A percentile compares a stretch with the other conserved stretches of the same genome.
Conservation (phyloP, 2,888 invertebrate species). For the Trissolcus brochymenae region DNA sequence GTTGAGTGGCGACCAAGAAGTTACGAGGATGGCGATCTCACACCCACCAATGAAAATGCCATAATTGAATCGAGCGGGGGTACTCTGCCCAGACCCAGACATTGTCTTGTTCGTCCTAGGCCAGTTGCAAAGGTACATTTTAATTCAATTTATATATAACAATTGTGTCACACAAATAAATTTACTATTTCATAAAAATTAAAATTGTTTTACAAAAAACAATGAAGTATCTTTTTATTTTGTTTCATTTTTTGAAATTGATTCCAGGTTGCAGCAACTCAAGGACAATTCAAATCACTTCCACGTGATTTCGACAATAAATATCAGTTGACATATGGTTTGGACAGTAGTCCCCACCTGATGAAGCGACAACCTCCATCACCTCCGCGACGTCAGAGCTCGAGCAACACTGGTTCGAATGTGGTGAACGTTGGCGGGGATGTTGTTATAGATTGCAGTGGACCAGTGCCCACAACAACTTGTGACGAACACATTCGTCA, state of each 20-base stretch:
- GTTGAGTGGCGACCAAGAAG: slow-evolving; percentile 83
- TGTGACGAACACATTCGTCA: slow-evolving; percentile 72
- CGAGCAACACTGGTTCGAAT: slow-evolving; percentile 67
- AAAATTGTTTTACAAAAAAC: no score
- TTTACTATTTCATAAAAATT: no score
- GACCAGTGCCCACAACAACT: slow-evolving; percentile 76
- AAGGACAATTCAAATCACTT: slow-evolving; percentile 78
- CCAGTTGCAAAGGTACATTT: slow-evolving; percentile 85
- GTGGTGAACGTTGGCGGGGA: slow-evolving; percentile 66
- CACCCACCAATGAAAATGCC: slow-evolving; percentile 88
- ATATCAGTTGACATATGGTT: slow-evolving; percentile 76
- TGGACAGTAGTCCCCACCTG: slow-evolving; percentile 82
- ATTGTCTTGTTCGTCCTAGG: slow-evolving; percentile 86
- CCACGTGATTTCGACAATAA: slow-evolving; percentile 78
- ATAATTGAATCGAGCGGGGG: slow-evolving; percentile 84
- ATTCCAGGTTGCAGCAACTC: slow-evolving; percentile 71
- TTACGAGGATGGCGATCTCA: slow-evolving; percentile 93
- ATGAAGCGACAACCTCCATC: slow-evolving; percentile 88
- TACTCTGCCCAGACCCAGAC: slow-evolving; percentile 89
- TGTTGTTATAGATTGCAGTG: slow-evolving; percentile 75
- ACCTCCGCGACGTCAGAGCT: slow-evolving; percentile 85
- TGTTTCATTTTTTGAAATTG: no score
- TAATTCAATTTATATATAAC: neutral
- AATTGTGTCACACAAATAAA: no score
- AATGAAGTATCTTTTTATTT: no score